Evolutionary conservation across 2,113 vertebrate species (phyloP).

Genomic region (Sylvietta virens): DNA sequence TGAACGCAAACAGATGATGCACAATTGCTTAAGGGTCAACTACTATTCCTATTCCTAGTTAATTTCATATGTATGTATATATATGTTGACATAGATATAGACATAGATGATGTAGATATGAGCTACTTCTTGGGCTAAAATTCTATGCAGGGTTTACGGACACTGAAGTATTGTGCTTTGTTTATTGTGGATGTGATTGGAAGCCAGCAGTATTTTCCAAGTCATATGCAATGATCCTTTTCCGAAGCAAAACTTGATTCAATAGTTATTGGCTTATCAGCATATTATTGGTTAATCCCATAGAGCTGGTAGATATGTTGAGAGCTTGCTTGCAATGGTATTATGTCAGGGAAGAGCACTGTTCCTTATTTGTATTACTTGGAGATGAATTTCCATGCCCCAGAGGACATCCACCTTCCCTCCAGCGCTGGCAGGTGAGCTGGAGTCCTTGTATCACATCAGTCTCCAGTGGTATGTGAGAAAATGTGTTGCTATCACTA

Average conservation of each 20-base stretch:
- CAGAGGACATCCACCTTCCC: not conserved
- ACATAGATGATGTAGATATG: not conserved
- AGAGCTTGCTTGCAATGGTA: not conserved
- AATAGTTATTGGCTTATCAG: not conserved
- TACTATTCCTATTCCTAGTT: not conserved
- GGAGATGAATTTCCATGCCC: not conserved
- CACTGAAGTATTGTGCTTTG: not conserved
- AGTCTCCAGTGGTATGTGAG: not conserved
- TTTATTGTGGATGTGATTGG: not conserved
- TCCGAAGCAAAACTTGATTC: not conserved
- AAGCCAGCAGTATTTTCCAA: not conserved
- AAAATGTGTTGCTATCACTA: not conserved
- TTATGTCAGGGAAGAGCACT: not conserved
- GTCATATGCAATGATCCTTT: not conserved
- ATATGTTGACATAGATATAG: not conserved
- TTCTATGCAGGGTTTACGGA: fast-evolving
- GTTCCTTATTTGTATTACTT: not conserved
- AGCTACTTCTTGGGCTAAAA: not conserved
- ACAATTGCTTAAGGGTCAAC: not conserved
- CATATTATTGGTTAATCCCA: not conserved
- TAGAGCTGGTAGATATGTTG: not conserved
- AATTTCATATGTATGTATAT: not conserved
- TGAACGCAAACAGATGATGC: not conserved
- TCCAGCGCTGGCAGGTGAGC: not conserved
- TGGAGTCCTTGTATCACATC: not conserved